phyloP scores from a whole-genome alignment of 2,888 invertebrate species.

The Orthosia cruda region DNA sequence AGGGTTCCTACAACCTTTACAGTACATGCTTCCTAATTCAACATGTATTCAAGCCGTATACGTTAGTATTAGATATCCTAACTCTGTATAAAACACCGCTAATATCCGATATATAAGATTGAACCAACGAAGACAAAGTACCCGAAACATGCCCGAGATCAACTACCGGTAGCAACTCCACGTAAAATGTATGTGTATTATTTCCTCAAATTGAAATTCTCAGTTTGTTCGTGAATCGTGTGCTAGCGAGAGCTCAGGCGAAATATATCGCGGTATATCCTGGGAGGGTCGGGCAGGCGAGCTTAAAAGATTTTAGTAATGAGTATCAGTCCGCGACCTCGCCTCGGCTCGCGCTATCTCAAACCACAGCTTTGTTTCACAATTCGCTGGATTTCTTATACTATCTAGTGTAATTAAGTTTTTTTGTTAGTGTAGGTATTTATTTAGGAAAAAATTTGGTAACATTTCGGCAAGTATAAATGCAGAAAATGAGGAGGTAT shows the following conservation, averaged over 20 bases:
- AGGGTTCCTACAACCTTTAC: not conserved
- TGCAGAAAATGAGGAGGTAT: not conserved
- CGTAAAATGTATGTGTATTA: slow-evolving; percentile 58
- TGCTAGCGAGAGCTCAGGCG: slow-evolving; percentile 25
- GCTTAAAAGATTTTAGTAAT: slow-evolving; percentile 69
- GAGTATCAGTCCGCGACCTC: slow-evolving; percentile 60
- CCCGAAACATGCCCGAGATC: slow-evolving; percentile 30
- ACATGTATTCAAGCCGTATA: not conserved
- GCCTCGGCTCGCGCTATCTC: slow-evolving; percentile 51
- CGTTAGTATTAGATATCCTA: not conserved
- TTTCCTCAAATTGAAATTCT: slow-evolving; percentile 68
- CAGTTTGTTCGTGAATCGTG: slow-evolving; percentile 54
- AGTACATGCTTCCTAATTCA: no score
- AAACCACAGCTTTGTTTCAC: slow-evolving; percentile 60
- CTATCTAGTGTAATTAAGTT: slow-evolving; percentile 49
- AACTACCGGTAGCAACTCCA: slow-evolving; percentile 34
- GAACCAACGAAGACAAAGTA: slow-evolving; percentile 35
- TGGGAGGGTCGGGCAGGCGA: slow-evolving; percentile 48
- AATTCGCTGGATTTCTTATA: slow-evolving; percentile 49
- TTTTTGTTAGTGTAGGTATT: slow-evolving; percentile 22
- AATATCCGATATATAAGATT: slow-evolving; percentile 45
- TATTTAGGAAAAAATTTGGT: slow-evolving; percentile 2
- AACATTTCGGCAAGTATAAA: not conserved
- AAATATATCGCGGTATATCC: slow-evolving; percentile 59
- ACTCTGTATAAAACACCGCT: slow-evolving; percentile 7